These are phyloP conservation scores for Meriones unguiculatus DNA, from an alignment of 2,113 vertebrate species.

Conservation along the genomic window DNA sequence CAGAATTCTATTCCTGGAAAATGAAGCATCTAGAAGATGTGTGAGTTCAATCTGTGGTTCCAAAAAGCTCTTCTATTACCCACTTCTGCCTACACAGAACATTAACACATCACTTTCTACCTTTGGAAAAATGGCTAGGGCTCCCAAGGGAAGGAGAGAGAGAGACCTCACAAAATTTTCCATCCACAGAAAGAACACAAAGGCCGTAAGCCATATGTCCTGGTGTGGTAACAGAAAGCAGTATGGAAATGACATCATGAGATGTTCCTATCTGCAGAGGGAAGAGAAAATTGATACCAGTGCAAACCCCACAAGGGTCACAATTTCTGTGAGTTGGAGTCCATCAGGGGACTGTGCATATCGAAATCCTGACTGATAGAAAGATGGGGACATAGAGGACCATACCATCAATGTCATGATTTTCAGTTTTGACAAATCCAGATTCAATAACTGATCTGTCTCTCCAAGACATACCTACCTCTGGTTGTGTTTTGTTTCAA, in stretches of 20 bases:
- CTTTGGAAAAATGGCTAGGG: slow-evolving; percentile 1
- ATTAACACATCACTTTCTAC: slow-evolving; percentile 18
- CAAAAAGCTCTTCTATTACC: slow-evolving; percentile 57
- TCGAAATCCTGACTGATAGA: background rate
- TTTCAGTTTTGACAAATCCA: background rate
- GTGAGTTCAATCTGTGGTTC: slow-evolving; percentile 68
- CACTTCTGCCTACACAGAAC: background rate
- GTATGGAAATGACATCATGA: background rate
- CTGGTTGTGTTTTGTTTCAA: background rate
- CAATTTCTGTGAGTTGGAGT: background rate
- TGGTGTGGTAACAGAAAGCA: background rate
- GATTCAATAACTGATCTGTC: background rate
- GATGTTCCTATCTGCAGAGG: background rate
- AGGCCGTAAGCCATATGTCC: background rate
- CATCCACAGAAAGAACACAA: background rate
- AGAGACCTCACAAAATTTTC: slow-evolving; percentile 27
- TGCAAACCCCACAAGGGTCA: background rate
- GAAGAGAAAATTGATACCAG: background rate
- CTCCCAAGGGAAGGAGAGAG: background rate
- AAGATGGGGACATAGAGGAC: background rate
- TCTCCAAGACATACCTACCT: background rate
- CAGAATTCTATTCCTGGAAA: slow-evolving; percentile 64
- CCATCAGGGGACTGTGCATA: background rate
- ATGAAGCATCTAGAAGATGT: slow-evolving; percentile 7
- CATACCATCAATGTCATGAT: background rate